Percentiles rank a stretch among this genome's conserved stretches.
Conservation (phyloP, 2,113 vertebrate species). For the Bufo bufo region DNA sequence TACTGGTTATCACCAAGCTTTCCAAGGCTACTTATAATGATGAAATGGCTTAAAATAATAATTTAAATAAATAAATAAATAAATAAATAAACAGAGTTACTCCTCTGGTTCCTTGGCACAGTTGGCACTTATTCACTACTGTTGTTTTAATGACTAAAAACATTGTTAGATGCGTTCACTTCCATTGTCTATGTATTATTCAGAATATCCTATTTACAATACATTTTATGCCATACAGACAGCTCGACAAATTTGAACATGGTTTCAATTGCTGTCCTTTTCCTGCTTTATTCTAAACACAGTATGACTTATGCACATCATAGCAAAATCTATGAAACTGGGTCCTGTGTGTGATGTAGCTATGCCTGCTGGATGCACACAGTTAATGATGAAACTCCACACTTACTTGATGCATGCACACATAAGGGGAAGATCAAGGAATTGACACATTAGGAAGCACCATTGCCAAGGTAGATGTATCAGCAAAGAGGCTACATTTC, state of each 20-base stretch:
- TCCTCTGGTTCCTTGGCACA: too few species aligned
- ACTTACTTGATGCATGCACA: background rate
- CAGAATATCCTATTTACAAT: background rate
- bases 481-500: conserved; percentile 39
- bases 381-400: background rate
- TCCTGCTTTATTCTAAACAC: too few species aligned
- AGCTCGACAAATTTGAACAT: background rate
- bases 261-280: too few species aligned
- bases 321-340: background rate
- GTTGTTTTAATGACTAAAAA: too few species aligned
- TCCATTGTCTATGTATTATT: background rate
- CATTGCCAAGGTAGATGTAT: conserved; percentile 43
- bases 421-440: conserved; percentile 17
- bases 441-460: conserved; percentile 54
- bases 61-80: too few species aligned
- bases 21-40: background rate
- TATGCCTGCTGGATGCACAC: background rate
- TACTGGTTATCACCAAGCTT: background rate
- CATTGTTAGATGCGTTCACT: too few species aligned
- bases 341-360: background rate
- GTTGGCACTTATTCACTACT: too few species aligned
- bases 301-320: too few species aligned
- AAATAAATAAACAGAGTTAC: too few species aligned
- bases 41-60: background rate
- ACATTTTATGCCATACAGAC: background rate